A percentile compares a stretch with the other conserved stretches of the same genome.
These are phyloP conservation scores for Spodoptera litura DNA, from an alignment of 1,140 invertebrate species.

Conservation along the genomic window DNA sequence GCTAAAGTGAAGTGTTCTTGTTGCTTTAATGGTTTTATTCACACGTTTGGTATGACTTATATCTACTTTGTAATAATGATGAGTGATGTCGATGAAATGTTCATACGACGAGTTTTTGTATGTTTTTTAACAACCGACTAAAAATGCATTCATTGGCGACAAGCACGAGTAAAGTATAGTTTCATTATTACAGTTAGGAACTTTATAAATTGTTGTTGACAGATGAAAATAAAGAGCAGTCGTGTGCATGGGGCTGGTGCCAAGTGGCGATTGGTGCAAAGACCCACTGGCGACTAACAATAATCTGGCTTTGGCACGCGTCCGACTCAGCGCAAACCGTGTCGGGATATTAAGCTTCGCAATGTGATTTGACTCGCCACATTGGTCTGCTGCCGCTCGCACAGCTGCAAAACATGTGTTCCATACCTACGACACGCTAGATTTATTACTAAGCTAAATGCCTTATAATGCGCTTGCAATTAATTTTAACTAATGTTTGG, in stretches of 20 bases:
- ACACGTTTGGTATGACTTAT: conserved; percentile 42
- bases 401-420: conserved; percentile 18
- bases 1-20: conserved; percentile 61
- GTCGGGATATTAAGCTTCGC: conserved; percentile 51
- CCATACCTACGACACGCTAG: neutral
- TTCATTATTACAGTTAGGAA: conserved; percentile 10
- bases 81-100: conserved; percentile 5
- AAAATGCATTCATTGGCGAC: neutral
- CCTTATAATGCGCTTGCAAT: neutral
- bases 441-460: neutral
- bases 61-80: conserved; percentile 36
- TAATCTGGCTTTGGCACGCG: conserved; percentile 73
- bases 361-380: conserved; percentile 38
- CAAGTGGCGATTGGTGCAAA: conserved; percentile 62
- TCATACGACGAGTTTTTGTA: too few relatives aligned
- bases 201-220: conserved; percentile 46
- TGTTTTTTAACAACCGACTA: neutral
- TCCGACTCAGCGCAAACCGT: conserved; percentile 57
- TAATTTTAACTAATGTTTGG: too few relatives aligned
- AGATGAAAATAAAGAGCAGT: conserved; percentile 55
- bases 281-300: conserved; percentile 66
- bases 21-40: conserved; percentile 56
- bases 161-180: neutral
- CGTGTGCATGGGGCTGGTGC: conserved; percentile 48
- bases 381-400: conserved; percentile 9